Percentiles rank a stretch among this genome's conserved stretches.
Evolutionary conservation across 2,797 vertebrate genomes (phyloP).

Genomic region (Channallabes apus): DNA sequence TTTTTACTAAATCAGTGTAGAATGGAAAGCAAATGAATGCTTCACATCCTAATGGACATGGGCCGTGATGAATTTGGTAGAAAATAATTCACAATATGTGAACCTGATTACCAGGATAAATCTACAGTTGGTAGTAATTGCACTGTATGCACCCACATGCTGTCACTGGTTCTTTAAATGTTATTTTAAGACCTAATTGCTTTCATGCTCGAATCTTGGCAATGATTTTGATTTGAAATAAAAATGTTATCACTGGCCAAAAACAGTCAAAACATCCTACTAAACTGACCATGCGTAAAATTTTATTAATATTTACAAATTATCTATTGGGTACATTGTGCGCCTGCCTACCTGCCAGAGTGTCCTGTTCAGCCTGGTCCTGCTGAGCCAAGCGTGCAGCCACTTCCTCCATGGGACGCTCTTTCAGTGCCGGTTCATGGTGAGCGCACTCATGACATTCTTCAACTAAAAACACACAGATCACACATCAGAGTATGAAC

Average conservation of each 20-base stretch:
- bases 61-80: not conserved
- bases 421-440: slow-evolving; percentile 68
- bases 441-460: slow-evolving; percentile 67
- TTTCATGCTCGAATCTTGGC: not conserved
- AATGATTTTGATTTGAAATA: not conserved
- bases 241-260: not conserved
- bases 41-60: not conserved
- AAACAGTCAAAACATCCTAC: not conserved
- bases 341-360: slow-evolving; percentile 72
- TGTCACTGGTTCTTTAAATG: not conserved
- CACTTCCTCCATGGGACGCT: slow-evolving; percentile 87
- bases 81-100: not conserved
- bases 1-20: not conserved
- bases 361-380: slow-evolving; percentile 82
- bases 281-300: not conserved
- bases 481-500: slow-evolving; percentile 18
- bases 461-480: slow-evolving; percentile 48
- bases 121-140: not conserved
- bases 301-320: not conserved
- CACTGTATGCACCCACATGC: not conserved
- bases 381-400: slow-evolving; percentile 83
- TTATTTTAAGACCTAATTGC: not conserved
- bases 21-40: not conserved
- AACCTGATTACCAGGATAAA: not conserved
- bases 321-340: not conserved